These are phyloP conservation scores for Bombyx huttoni DNA, from an alignment of 2,888 invertebrate species.

Conservation along the genomic window DNA sequence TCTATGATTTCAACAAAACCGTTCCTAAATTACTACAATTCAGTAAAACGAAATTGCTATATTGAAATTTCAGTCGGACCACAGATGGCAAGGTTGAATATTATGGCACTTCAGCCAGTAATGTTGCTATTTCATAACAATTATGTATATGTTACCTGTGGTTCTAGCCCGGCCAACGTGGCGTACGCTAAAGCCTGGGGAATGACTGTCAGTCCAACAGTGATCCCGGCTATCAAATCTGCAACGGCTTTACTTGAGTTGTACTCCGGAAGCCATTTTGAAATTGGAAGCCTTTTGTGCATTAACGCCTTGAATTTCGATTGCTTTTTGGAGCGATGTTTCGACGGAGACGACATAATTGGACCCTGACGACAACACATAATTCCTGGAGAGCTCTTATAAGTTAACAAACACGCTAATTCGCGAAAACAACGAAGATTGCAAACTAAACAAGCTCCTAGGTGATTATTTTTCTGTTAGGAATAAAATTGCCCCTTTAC, in stretches of 20 bases:
- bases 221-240: constrained; percentile 92
- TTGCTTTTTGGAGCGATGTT: constrained; percentile 49
- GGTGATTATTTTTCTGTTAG: too few relatives aligned
- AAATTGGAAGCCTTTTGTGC: constrained; percentile 74
- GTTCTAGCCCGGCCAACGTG: constrained; percentile 87
- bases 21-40: too few relatives aligned
- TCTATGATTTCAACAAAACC: too few relatives aligned
- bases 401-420: too few relatives aligned
- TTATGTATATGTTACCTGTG: constrained; percentile 73
- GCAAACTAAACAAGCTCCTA: too few relatives aligned
- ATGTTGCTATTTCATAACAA: too few relatives aligned
- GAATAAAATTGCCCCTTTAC: too few relatives aligned
- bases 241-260: constrained; percentile 82
- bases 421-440: too few relatives aligned
- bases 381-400: neutral
- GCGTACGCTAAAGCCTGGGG: constrained; percentile 95
- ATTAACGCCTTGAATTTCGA: constrained; percentile 45
- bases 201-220: constrained; percentile 93
- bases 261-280: constrained; percentile 83
- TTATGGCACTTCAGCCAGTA: too few relatives aligned
- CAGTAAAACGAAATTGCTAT: too few relatives aligned
- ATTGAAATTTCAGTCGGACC: too few relatives aligned
- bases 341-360: constrained; percentile 58
- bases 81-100: too few relatives aligned
- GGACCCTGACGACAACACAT: constrained; percentile 11